Evolutionary conservation across 1,140 invertebrate genomes (phyloP).

Genomic region (Paraescarpia echinospica): DNA sequence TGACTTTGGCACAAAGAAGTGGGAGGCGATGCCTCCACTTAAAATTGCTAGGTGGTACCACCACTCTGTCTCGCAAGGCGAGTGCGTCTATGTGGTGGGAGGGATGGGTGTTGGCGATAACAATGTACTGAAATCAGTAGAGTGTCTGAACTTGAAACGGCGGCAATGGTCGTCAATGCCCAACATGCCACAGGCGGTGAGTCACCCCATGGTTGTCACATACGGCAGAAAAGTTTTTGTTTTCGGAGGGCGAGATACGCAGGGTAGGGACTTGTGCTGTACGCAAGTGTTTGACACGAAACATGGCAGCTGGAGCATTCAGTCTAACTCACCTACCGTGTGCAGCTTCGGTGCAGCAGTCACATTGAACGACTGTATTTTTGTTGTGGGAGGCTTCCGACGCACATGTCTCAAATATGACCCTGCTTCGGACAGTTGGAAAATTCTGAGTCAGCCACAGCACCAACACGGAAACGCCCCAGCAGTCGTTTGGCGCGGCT

Average conservation of each 20-base stretch:
- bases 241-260: not conserved
- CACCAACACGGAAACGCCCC: not conserved
- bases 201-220: not conserved
- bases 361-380: slow-evolving; percentile 15
- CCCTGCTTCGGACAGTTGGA: slow-evolving; percentile 1
- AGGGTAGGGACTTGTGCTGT: not conserved
- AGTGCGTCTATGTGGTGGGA: slow-evolving; percentile 11
- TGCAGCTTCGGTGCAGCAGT: not conserved
- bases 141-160: not conserved
- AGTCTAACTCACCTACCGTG: not conserved
- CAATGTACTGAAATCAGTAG: not conserved
- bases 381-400: not conserved
- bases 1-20: slow-evolving; percentile 7
- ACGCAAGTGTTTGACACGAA: not conserved
- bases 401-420: not conserved
- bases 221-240: not conserved
- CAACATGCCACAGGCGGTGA: not conserved
- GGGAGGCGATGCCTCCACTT: slow-evolving; percentile 6
- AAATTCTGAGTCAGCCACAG: not conserved
- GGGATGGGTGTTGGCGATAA: not conserved
- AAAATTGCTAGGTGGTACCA: not conserved
- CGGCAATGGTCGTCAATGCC: not conserved
- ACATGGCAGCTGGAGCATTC: not conserved
- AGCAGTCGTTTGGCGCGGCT: slow-evolving; percentile 8
- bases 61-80: not conserved